Base-by-base conservation (phyloP, 2,113 vertebrate genomes). In the Irena cyanogastra region DNA sequence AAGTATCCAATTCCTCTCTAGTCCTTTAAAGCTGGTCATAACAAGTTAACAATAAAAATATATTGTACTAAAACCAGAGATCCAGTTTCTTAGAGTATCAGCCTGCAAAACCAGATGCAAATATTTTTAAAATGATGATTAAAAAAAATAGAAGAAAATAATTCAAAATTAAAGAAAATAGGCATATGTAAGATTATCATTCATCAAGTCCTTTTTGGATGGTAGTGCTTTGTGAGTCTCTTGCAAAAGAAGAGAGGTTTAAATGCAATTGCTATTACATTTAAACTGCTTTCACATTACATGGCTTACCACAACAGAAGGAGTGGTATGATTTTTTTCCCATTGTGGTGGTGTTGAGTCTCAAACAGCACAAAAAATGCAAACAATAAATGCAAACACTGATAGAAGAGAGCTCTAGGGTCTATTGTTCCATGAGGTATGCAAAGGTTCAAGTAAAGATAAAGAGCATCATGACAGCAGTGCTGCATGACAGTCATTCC, bases 1-100 rank as follows among this genome's bases (percentile, higher is more conserved):
- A 84, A 87, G 77, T 94, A 91, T 84, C 87, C 49, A 39, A 2
- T 95, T 95, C 26, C 77, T 82, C 53, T 89, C n/a, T 82, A 64
- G 77, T 72, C 41, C 74, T 96, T 87, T 87, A 94, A 94, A 92
- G 61, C 21, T 82, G 49, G n/a, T 79, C 45, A 66, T 89, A 89
- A 90, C 54, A 94, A 87, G 37, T 85, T 85, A 85, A 79, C 23
- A 37, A 42, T 91, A 93, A 95, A 96, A 96, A 81, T 83, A 61
- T 24, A 83, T 5, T 8, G 30, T 92, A 82, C 72, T 88, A 65
- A 92, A 93, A 61, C 4, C 35, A 66, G 42, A 84, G 72, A 82
- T 94, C n/a, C 3, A 68, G 4, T 92, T 95, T 92, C 77, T 69
- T 93, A 61, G 66, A 79, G 13, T 84, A 52, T 66, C 60, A 88